These are phyloP conservation scores for Amblyopsis rosae DNA, from an alignment of 2,113 vertebrate genomes.

Conservation along the genomic window DNA sequence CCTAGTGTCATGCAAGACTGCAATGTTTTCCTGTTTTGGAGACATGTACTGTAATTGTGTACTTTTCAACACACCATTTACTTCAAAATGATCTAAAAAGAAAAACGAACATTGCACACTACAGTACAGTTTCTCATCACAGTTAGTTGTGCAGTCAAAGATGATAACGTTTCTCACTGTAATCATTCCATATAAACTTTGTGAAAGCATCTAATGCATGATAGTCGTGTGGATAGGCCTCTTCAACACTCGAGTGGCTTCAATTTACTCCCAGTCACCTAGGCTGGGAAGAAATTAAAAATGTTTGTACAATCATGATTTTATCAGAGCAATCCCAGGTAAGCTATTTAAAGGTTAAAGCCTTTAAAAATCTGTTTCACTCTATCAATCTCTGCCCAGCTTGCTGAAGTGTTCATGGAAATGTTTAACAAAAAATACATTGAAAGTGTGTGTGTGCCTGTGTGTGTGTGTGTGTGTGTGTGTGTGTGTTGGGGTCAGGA, in stretches of 20 bases:
- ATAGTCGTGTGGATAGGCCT: constrained; percentile 14
- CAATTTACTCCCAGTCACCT: constrained; percentile 54
- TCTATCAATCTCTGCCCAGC: background rate
- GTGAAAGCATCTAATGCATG: constrained; percentile 29
- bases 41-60: too few species aligned
- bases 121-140: background rate
- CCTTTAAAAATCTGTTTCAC: too few species aligned
- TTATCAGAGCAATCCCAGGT: constrained; percentile 18
- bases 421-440: too few species aligned
- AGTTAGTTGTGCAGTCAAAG: background rate
- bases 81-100: too few species aligned
- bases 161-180: background rate
- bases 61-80: background rate
- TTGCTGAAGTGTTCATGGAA: too few species aligned
- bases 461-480: too few species aligned
- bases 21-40: too few species aligned
- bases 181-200: constrained; percentile 1
- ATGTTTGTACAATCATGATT: constrained; percentile 8
- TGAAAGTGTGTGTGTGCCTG: too few species aligned
- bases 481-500: too few species aligned
- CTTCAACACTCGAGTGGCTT: constrained; percentile 32
- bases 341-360: background rate
- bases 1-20: too few species aligned
- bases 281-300: constrained; percentile 28
- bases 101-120: too few species aligned